phyloP scores from a whole-genome alignment of 2,888 invertebrate species.

The Rhopalosiphum nymphaeae region DNA sequence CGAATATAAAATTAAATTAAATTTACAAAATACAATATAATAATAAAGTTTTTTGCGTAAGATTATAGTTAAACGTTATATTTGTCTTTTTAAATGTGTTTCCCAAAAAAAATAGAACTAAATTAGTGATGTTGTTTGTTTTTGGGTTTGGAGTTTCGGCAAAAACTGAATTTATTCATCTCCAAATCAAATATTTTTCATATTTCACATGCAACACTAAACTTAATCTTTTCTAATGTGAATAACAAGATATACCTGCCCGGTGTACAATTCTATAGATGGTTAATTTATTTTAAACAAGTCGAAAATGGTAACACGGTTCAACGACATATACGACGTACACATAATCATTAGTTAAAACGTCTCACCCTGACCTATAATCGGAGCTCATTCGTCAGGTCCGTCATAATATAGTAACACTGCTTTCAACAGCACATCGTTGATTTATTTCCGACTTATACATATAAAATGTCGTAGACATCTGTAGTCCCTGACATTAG shows the following conservation, averaged over 20 bases:
- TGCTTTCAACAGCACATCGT: not conserved
- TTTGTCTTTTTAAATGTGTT: too few relatives aligned
- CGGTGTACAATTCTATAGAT: not conserved
- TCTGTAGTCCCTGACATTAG: not conserved
- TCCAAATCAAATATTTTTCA: too few relatives aligned
- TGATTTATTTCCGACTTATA: not conserved
- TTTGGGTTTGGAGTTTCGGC: too few relatives aligned
- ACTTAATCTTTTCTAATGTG: not conserved
- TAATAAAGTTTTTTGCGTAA: too few relatives aligned
- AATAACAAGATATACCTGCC: too few relatives aligned
- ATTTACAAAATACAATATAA: too few relatives aligned
- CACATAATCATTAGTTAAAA: not conserved
- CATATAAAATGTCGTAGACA: not conserved
- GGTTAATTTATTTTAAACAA: not conserved
- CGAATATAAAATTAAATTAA: too few relatives aligned
- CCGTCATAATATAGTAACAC: constrained; percentile 2
- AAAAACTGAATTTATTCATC: too few relatives aligned
- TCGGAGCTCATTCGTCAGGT: not conserved
- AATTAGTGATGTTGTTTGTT: too few relatives aligned
- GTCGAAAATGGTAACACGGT: not conserved
- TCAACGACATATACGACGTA: not conserved
- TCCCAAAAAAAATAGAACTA: too few relatives aligned
- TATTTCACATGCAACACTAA: not conserved
- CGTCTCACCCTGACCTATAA: not conserved
- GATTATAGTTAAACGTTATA: too few relatives aligned